Base-by-base conservation (phyloP, 2,797 vertebrate genomes). In the Pantherophis vulpinus region DNA sequence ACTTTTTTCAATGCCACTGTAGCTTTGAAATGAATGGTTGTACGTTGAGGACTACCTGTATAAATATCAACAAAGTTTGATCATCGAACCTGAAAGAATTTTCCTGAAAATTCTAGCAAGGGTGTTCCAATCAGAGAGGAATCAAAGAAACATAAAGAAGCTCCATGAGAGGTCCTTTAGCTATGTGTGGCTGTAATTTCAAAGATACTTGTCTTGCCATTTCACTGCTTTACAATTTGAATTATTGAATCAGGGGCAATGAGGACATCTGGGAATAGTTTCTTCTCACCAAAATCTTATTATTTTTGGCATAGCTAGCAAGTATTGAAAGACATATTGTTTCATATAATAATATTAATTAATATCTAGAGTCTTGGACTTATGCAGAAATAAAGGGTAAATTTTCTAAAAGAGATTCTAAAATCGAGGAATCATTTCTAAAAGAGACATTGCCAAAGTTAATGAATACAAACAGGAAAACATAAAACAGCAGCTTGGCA, bases 341-440 rank as follows among this genome's bases (percentile, higher is more conserved):
- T 96, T 94, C 91, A 86, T 63, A 60, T 51, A 94, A 90, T 56
- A 92, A 0, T 54, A 90, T 37, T 0, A 23, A 95, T 93, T 94
- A 37, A 8, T 87, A 96, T 23, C 29, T 90, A 10, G 86, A 92
- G 25, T 88, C 54, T 54, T 54, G 61, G 61, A 32, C 47, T 47
- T 47, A 70, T 18, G 42, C n/a, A 70, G 29, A 42, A 54, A 59
- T 23, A 88, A 54, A 37, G 55, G 6, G 16, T 23, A 32, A 23
- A 56, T 29, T 59, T 88, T 59, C 25, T 42, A 61, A 32, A 59
- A 47, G 12, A 89, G 25, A 89, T 61, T 61, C 23, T 13, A 37
- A 59, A 92, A 92, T 51, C 5, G 29, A 63, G 23, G 61, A 13
- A 59, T 61, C 12, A 63, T 37, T 59, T 63, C 86, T 92, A 37